Percentiles rank a stretch among this genome's conserved stretches.
Evolutionary conservation across 2,888 invertebrate genomes (phyloP).

Genomic region (Acronicta alni): DNA sequence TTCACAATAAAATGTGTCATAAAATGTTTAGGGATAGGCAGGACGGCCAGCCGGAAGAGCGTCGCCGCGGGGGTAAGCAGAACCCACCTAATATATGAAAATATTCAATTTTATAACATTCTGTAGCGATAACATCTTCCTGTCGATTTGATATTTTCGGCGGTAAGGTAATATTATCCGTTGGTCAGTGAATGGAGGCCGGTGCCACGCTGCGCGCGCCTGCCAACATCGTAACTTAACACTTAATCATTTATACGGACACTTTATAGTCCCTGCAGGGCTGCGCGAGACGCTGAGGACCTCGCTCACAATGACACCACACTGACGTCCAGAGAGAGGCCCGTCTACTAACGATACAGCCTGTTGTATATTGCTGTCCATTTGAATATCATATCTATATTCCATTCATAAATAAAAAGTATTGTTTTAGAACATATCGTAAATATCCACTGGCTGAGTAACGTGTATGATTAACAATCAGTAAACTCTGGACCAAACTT

Average conservation of each 20-base stretch:
- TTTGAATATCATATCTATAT: constrained; percentile 53
- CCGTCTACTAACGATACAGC: constrained; percentile 41
- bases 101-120: constrained; percentile 89
- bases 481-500: too few relatives aligned
- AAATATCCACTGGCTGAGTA: too few relatives aligned
- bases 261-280: constrained; percentile 77
- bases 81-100: constrained; percentile 78
- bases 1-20: constrained; percentile 82
- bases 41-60: constrained; percentile 70
- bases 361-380: constrained; percentile 52
- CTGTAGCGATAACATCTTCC: constrained; percentile 85
- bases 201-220: constrained; percentile 83
- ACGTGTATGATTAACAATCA: too few relatives aligned
- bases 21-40: constrained; percentile 64
- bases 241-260: constrained; percentile 87
- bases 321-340: constrained; percentile 38
- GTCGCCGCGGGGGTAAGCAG: constrained; percentile 76
- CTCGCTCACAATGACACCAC: constrained; percentile 57
- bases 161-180: constrained; percentile 86
- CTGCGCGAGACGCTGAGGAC: constrained; percentile 47
- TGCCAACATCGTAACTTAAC: constrained; percentile 85
- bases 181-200: constrained; percentile 79
- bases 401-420: constrained; percentile 5
- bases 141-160: constrained; percentile 89
- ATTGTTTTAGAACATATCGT: constrained; percentile 3